phyloP scores from a whole-genome alignment of 2,113 vertebrate genomes.

The Pteruthius melanotis region DNA sequence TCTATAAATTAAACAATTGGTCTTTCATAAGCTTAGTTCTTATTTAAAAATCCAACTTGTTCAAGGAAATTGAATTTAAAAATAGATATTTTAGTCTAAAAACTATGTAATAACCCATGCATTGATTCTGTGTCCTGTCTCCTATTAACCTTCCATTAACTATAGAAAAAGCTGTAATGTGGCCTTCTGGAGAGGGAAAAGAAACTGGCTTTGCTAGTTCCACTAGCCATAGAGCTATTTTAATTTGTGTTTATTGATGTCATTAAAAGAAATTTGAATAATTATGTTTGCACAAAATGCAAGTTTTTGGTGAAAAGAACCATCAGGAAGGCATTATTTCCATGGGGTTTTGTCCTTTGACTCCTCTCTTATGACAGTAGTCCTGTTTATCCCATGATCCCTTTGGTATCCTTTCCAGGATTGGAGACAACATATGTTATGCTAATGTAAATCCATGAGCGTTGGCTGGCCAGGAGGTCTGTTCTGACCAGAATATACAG shows the following conservation, averaged over 20 bases:
- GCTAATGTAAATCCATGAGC: neutral
- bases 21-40: neutral
- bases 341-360: neutral
- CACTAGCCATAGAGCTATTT: neutral
- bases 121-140: neutral
- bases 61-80: neutral
- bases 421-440: neutral
- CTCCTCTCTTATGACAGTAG: neutral
- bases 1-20: neutral
- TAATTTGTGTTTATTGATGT: neutral
- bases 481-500: neutral
- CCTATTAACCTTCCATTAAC: neutral
- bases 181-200: neutral
- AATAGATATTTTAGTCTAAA: neutral
- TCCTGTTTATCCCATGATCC: neutral
- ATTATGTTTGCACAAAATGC: neutral
- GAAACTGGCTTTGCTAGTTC: neutral
- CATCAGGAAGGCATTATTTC: neutral
- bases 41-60: neutral
- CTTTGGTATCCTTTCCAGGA: neutral
- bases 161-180: neutral
- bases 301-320: neutral
- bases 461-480: neutral
- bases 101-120: neutral
- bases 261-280: neutral